phyloP scores from a whole-genome alignment of 2,113 vertebrate genomes.

The Chionomys nivalis region DNA sequence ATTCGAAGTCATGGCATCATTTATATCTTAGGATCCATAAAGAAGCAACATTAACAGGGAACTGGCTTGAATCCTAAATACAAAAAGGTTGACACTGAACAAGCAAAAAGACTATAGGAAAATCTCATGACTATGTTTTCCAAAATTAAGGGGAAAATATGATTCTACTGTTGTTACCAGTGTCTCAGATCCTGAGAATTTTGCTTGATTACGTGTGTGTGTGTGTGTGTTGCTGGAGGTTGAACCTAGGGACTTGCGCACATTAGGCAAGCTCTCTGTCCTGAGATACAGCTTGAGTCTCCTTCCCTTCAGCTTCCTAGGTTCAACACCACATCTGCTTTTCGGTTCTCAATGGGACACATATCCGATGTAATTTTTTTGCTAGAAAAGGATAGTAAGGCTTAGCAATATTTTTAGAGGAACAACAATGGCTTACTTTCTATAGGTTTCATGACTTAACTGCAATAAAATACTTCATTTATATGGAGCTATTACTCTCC shows the following conservation, averaged over 20 bases:
- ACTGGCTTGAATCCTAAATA: not conserved
- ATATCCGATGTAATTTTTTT: constrained; percentile 23
- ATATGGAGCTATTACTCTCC: constrained; percentile 10
- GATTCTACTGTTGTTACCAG: not conserved
- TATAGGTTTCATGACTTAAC: constrained; percentile 38
- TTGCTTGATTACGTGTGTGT: not conserved
- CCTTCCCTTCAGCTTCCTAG: not conserved
- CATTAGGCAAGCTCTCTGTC: not conserved
- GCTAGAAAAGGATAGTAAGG: not conserved
- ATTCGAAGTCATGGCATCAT: not conserved
- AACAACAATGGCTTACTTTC: not conserved
- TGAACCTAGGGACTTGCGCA: not conserved
- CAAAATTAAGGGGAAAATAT: not conserved
- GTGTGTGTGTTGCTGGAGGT: not conserved
- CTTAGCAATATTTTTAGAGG: constrained; percentile 55
- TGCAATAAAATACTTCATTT: constrained; percentile 27
- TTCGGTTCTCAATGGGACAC: constrained; percentile 30
- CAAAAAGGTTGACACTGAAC: not conserved
- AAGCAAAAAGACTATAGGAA: not conserved
- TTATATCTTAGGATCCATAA: not conserved
- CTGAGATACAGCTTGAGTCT: not conserved
- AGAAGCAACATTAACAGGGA: not conserved
- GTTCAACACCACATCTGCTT: constrained; percentile 2
- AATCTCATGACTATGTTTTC: not conserved
- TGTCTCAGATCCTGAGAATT: not conserved